These are phyloP conservation scores for Drosophila sordidula DNA, from an alignment of 2,888 invertebrate species.

Conservation along the genomic window DNA sequence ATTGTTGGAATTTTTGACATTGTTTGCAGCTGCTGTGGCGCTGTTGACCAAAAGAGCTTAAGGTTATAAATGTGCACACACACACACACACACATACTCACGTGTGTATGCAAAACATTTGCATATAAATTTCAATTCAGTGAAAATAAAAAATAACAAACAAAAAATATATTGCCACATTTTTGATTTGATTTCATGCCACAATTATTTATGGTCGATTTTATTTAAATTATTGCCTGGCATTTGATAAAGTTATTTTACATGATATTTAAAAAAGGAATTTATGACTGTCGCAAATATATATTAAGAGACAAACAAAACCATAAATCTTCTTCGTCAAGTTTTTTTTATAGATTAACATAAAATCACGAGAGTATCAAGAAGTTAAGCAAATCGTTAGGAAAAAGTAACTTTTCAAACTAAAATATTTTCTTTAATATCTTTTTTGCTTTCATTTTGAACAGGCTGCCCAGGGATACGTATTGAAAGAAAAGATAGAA, in stretches of 20 bases:
- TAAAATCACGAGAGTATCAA: not conserved
- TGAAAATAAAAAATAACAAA: not conserved
- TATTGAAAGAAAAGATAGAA: not conserved
- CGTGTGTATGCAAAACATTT: constrained; percentile 25
- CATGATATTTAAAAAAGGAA: constrained; percentile 22
- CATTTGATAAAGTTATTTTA: constrained; percentile 27
- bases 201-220: constrained; percentile 43
- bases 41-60: constrained; percentile 59
- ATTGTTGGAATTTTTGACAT: constrained; percentile 65
- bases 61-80: constrained; percentile 53
- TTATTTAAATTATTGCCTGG: constrained; percentile 25
- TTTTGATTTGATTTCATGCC: constrained; percentile 7
- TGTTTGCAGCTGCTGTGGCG: constrained; percentile 51
- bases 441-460: constrained; percentile 4
- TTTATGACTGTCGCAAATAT: constrained; percentile 7
- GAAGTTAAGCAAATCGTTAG: not conserved
- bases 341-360: constrained; percentile 4
- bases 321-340: constrained; percentile 28
- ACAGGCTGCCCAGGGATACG: no score
- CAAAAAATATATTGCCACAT: constrained; percentile 13
- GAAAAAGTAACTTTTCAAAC: constrained; percentile 2
- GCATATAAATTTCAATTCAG: constrained; percentile 34
- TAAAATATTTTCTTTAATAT: constrained; percentile 4
- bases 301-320: constrained; percentile 26
- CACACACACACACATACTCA: not conserved